Evolutionary conservation across 2,888 invertebrate species (phyloP), one percentile per base, ranked within the genome.

Genomic region (Tachystola acroxantha): DNA sequence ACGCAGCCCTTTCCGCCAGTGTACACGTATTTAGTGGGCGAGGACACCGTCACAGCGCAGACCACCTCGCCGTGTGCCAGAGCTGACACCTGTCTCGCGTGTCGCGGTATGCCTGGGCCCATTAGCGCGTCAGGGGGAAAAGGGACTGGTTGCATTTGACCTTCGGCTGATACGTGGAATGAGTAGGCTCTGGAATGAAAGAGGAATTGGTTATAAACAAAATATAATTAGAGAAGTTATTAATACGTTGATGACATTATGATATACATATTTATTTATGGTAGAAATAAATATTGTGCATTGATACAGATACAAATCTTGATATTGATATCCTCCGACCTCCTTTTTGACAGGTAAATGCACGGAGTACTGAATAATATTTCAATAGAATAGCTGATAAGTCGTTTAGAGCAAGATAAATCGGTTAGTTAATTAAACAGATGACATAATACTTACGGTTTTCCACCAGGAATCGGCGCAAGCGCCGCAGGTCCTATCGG

Each of bases 1-100:
- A 98, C 98, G 84, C 97, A 96, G 45, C 98, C 97, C 84, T 97
- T 97, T 56, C 97, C 97, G 31, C 97, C 98, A 2, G 98, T 98
- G 88, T 97, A 98, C 34, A 96, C 96, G 80, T 95, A 94, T 72
- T 95, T 95, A 34, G 96, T 95, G 41, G 96, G 95, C 78, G 95
- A 95, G 45, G 96, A 96, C 61, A 98, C 97, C 41, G 98, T 97
- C 33, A 98, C 98, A 24, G 98, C 98, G 81, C 98, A 98, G 14
- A 98, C 98, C 38, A 98, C 98, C 57, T 98, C 98, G 19, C 98
- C 98, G 78, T 98, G 98, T 48, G 93, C 94, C 44, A 98, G 89
- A 9, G 96, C 97, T 78, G 96, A 96, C 59, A 96, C 94, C 80
- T 96, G 96, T 28, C 96, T 91, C 38, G 97, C 96, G 78, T 96